Evolutionary conservation across 2,888 invertebrate genomes (phyloP), one percentile per base, ranked within the genome.

Genomic region (Acanthococcus lagerstroemiae): DNA sequence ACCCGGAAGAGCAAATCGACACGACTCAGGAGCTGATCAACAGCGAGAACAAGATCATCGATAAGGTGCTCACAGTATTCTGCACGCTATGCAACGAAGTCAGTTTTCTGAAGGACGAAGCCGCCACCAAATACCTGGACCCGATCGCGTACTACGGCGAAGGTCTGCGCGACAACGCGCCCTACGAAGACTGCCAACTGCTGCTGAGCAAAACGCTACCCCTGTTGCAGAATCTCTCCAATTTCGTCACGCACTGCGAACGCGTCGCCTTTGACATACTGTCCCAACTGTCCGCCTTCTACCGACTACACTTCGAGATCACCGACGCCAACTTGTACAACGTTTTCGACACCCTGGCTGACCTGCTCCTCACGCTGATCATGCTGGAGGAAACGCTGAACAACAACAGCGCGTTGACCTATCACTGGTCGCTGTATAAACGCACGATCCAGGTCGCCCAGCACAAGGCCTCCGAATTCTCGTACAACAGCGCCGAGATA

Each of bases 211-310:
- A 78, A 57, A 76, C 80, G 71, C 75, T 81, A 61, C 77, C 78
- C 0, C 68, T 77, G 5, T 72, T 81, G 37, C 78, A 80, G 73
- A 79, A 81, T 68, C 76, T 91, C 58, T 83, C 82, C 70, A 83
- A 84, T 72, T 86, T 88, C 76, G 78, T 86, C 0, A 80, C 80
- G 65, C 81, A 89, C 44, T 85, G 86, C 72, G 83, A 87, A 74
- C 66, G 66, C 30, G 30, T 66, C 27, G 46, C 57, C 3, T 30
- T 56, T 26, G 57, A 66, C 9, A 50, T 57, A 1, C 19, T 57
- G 3, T 50, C 56, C 15, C 66, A 66, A 30, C 24, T 66, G 1
- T 66, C 66, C 17, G 66, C 66, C 4, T 66, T 66, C 25, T 66
- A 66, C 27, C 9, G 56, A 22, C 48, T 66, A 30, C 50, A 66